Percentiles rank a stretch among this genome's conserved stretches.
Conservation (phyloP, 2,113 vertebrate species). For the Chunga burmeisteri region DNA sequence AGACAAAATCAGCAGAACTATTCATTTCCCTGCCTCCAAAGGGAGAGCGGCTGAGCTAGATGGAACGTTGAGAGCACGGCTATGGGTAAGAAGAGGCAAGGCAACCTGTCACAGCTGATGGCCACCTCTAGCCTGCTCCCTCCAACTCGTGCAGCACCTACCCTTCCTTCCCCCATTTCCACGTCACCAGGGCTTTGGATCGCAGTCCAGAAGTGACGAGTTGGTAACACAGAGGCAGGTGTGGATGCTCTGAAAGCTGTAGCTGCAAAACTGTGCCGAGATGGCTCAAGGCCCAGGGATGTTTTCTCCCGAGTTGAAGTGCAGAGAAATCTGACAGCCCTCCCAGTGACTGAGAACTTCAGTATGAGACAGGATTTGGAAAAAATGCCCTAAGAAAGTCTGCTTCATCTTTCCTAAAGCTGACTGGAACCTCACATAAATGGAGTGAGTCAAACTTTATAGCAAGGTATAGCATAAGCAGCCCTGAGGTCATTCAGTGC, state of each 20-base stretch:
- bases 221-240: background rate
- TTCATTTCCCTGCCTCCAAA: background rate
- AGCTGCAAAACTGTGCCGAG: background rate
- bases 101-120: background rate
- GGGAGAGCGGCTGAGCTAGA: background rate
- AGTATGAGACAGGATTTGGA: background rate
- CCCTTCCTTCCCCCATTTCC: background rate
- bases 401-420: background rate
- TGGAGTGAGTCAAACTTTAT: background rate
- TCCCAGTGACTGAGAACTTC: background rate
- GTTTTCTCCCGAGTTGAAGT: background rate
- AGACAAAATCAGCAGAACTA: background rate
- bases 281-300: background rate
- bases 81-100: background rate
- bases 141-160: accelerated
- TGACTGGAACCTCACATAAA: background rate
- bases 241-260: background rate
- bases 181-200: accelerated
- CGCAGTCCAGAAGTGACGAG: background rate
- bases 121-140: background rate
- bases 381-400: background rate
- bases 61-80: background rate
- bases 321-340: background rate
- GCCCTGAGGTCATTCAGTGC: background rate
- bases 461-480: background rate